A percentile compares a stretch with the other conserved stretches of the same genome.
phyloP scores from a whole-genome alignment of 1,140 invertebrate genomes.

The Cotesia chilonis region DNA sequence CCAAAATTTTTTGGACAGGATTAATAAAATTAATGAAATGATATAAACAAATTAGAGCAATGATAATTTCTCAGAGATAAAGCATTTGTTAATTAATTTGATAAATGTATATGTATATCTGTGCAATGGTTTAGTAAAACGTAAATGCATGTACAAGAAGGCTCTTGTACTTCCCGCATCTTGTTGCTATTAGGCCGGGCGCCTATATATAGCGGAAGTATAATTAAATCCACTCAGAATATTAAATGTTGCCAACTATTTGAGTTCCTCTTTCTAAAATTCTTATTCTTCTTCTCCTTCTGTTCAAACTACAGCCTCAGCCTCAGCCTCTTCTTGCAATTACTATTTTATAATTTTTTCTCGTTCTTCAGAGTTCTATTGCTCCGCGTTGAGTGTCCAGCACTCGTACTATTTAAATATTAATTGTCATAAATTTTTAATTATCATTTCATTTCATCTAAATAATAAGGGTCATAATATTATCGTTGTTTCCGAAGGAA shows the following conservation, averaged over 20 bases:
- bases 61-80: background rate
- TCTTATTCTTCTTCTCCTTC: slow-evolving; percentile 13
- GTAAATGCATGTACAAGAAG: slow-evolving; percentile 18
- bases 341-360: slow-evolving; percentile 4
- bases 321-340: too few species aligned
- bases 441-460: background rate
- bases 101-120: background rate
- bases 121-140: background rate
- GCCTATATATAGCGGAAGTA: slow-evolving; percentile 55
- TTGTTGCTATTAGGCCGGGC: slow-evolving; percentile 46
- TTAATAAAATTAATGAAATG: too few species aligned
- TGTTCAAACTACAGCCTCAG: background rate
- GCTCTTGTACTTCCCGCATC: slow-evolving; percentile 34
- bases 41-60: too few species aligned
- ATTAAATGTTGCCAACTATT: slow-evolving; percentile 58
- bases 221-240: slow-evolving; percentile 57
- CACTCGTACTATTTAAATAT: background rate
- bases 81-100: slow-evolving; percentile 17
- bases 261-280: slow-evolving; percentile 31
- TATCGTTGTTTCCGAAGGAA: too few species aligned
- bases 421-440: slow-evolving; percentile 4
- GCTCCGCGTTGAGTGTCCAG: background rate
- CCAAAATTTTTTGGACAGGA: background rate
- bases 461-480: too few species aligned
- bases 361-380: background rate